Base-by-base conservation (phyloP, 1,140 invertebrate species). In the Cyclargus thomasi region DNA sequence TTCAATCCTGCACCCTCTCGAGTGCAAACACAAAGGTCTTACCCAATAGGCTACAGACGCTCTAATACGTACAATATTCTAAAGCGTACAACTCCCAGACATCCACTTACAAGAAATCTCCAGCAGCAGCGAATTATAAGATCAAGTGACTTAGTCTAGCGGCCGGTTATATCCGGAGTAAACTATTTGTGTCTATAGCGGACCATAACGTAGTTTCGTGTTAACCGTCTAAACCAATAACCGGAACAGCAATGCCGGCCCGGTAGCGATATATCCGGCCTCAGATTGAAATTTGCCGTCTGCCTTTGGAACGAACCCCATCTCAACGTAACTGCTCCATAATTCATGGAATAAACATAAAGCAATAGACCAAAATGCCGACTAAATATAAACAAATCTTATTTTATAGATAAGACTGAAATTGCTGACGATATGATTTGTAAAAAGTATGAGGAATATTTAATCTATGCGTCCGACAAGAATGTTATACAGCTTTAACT, bases 141-240 rank as follows among this genome's bases (percentile, higher is more conserved):
- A 47, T 47, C 39, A 47, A 47, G 39, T 47, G 39, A 14, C 39
- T n/a, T n/a, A n/a, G n/a, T n/a, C n/a, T 11, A 47, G 39, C 3
- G 39, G 10, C 39, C 14, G 39, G 29, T 59, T 59, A 59, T 20
- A 59, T 59, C 55, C 39, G 39, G 17, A 18, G 18, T 59, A 55
- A 55, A 18, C 53, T 55, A 59, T 59, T 20, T 20, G 55, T 11
- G 55, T 59, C 55, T 59, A 20, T 20, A 59, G 55, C 10, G 18
- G 18, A 59, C 55, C 55, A 59, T 59, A 20, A 59, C 64, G 64
- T 35, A 35, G 55, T 66, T 66, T 55, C 64, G 64, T 66, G 64
- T 66, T 66, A 66, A 35, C 64, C 64, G 53, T 57, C 64, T 55
- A 66, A 66, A 66, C 64, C 64, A 66, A 66, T 66, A 57, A 66